Percentiles rank a stretch among this genome's conserved stretches.
Conservation (phyloP, 92 coral and sea anemone species). For the Phenganax stokvisi region DNA sequence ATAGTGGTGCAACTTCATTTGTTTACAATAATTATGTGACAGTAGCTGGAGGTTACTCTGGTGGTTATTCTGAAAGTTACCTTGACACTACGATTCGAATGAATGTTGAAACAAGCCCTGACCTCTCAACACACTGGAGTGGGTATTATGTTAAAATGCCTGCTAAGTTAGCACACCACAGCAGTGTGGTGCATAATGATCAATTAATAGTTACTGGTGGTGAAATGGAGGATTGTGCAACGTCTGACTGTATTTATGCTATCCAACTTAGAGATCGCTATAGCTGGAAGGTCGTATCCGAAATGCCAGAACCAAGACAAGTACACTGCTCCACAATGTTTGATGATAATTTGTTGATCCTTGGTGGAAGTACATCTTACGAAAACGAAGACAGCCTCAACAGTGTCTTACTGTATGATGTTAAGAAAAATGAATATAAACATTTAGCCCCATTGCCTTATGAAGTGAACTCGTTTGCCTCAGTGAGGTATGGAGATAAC, state of each 20-base stretch:
- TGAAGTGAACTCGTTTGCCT: constrained; percentile 7
- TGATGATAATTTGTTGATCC: constrained; percentile 19
- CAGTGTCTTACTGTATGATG: constrained; percentile 15
- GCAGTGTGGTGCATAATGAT: not conserved
- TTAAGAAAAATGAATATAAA: not conserved
- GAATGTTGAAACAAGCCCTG: not conserved
- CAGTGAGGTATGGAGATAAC: constrained; percentile 13
- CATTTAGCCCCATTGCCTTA: not conserved
- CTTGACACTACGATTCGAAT: not conserved
- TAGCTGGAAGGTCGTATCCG: not conserved
- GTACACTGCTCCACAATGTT: constrained; percentile 10
- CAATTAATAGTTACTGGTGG: constrained; percentile 20
- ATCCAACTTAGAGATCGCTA: constrained; percentile 9
- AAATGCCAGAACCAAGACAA: constrained; percentile 25
- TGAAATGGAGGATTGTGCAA: not conserved
- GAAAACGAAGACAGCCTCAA: not conserved
- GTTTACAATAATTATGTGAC: not conserved
- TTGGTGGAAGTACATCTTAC: not conserved
- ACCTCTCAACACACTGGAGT: not conserved
- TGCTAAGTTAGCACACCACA: not conserved
- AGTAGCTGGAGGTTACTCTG: constrained; percentile 4
- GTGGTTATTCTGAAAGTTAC: not conserved
- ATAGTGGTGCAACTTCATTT: not conserved
- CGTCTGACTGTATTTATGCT: constrained; percentile 7
- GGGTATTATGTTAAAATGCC: constrained; percentile 1